Evolutionary conservation across 2,797 vertebrate species (phyloP).

Genomic region (Scomberomorus guttatus): DNA sequence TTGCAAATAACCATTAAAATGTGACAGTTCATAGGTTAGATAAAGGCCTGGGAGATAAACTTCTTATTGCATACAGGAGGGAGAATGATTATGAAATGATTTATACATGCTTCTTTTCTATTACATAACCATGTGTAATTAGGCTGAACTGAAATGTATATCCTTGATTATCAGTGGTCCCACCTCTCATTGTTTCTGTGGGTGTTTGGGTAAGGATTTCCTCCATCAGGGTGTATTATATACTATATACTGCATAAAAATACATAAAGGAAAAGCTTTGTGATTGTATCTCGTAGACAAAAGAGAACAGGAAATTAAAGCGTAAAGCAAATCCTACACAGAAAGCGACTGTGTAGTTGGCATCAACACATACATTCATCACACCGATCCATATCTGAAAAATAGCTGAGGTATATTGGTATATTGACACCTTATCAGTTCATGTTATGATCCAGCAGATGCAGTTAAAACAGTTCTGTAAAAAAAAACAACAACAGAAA

Average conservation of each 20-base stretch:
- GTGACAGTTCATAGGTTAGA: constrained; percentile 23
- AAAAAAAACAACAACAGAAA: not conserved
- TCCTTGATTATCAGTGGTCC: not conserved
- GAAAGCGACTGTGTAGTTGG: not conserved
- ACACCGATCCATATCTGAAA: constrained; percentile 9
- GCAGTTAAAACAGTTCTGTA: not conserved
- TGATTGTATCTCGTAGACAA: constrained; percentile 26
- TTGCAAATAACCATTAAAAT: constrained; percentile 47
- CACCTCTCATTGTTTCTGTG: not conserved
- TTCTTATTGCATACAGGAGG: not conserved
- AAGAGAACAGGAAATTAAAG: constrained; percentile 55
- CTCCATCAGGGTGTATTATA: not conserved
- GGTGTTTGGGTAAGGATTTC: not conserved
- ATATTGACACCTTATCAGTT: not conserved
- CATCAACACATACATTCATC: constrained; percentile 11
- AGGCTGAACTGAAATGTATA: not conserved
- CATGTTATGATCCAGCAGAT: not conserved
- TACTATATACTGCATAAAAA: not conserved
- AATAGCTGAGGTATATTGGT: not conserved
- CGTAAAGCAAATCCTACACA: not conserved
- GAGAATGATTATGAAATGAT: constrained; percentile 4
- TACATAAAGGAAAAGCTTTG: not conserved
- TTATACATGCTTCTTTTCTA: not conserved
- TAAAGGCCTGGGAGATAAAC: constrained; percentile 27
- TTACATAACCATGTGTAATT: constrained; percentile 16